Evolutionary conservation across 2,888 invertebrate species (phyloP).

Genomic region (Pollenia labialis): DNA sequence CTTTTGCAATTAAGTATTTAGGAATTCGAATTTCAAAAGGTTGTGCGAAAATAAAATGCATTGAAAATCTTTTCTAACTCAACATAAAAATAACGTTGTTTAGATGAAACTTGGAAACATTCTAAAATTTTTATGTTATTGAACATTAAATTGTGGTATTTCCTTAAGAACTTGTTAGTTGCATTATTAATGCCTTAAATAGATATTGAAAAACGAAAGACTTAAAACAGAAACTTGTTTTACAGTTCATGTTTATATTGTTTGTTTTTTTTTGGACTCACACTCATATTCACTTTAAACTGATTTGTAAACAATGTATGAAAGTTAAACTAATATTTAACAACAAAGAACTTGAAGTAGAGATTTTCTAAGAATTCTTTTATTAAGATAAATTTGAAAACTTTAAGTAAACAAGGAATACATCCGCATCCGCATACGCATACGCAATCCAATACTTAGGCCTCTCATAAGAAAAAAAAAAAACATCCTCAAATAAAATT

Average conservation of each 20-base stretch:
- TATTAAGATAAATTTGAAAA: background rate
- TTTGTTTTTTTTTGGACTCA: background rate
- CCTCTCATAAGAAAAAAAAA: background rate
- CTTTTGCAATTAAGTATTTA: background rate
- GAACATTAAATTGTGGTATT: background rate
- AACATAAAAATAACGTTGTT: slow-evolving; percentile 11
- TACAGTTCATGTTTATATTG: background rate
- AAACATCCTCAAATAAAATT: background rate
- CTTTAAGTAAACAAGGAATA: too few relatives aligned
- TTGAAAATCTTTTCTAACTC: background rate
- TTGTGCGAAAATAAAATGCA: background rate
- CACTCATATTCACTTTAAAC: background rate
- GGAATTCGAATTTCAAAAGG: background rate
- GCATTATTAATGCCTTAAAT: background rate
- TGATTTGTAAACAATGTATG: slow-evolving; percentile 10
- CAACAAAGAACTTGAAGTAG: background rate
- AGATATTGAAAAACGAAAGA: slow-evolving; percentile 25
- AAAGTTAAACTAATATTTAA: background rate
- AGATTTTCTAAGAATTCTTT: background rate
- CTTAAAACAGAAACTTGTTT: slow-evolving; percentile 42
- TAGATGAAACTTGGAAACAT: background rate
- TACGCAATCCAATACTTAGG: background rate
- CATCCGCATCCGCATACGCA: background rate
- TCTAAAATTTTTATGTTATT: background rate
- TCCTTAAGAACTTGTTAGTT: slow-evolving; percentile 35